Evolutionary conservation across 2,797 vertebrate genomes (phyloP).

Genomic region (Meriones psammophilus): DNA sequence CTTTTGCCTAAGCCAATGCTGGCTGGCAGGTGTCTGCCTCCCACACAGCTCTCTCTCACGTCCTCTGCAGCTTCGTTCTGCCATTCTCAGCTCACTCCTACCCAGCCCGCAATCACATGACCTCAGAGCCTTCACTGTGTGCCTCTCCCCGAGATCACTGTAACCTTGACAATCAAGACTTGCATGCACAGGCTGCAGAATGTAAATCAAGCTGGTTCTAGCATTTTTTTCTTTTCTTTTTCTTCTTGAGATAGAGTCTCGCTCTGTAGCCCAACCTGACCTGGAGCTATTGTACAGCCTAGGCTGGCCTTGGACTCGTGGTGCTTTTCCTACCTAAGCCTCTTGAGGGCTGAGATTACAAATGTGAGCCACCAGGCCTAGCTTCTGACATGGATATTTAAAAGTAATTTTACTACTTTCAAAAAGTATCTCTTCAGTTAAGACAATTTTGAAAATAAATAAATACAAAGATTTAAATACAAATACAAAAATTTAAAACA

Average conservation of each 20-base stretch:
- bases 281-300: not conserved
- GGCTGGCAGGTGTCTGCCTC: constrained; percentile 3
- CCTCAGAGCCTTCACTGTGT: not conserved
- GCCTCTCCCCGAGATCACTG: not conserved
- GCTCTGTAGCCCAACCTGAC: not conserved
- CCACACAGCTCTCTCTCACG: not conserved
- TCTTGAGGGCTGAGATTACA: not conserved
- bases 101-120: not conserved
- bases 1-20: not conserved
- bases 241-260: not conserved
- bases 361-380: not conserved
- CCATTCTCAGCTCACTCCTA: not conserved
- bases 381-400: not conserved
- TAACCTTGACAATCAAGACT: constrained; percentile 5
- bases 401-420: constrained; percentile 32
- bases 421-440: not conserved
- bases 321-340: not conserved
- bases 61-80: not conserved
- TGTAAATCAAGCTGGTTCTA: constrained; percentile 20
- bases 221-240: not conserved
- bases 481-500: constrained; percentile 37
- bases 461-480: not conserved
- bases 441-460: constrained; percentile 63
- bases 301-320: not conserved
- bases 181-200: not conserved